Evolutionary conservation across 2,888 invertebrate genomes (phyloP), one percentile per base, ranked within the genome.

Genomic region (Geophilus truncorum): DNA sequence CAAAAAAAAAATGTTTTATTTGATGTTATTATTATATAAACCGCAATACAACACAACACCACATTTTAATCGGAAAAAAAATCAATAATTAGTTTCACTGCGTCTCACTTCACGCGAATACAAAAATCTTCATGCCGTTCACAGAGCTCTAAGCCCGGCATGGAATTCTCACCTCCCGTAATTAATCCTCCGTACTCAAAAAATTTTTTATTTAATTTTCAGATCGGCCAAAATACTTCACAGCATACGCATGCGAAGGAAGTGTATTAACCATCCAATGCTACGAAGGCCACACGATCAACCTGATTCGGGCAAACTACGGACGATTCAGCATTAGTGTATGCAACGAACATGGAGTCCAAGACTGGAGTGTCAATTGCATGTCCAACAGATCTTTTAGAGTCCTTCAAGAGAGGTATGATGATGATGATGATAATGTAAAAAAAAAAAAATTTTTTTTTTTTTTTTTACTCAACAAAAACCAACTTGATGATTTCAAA

Each of bases 351-450:
- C 94, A 95, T 86, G 96, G 96, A 83, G 93, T 95, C 88, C 95
- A 95, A n/a, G 95, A 96, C 85, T 97, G 96, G 96, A 95, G 95
- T 86, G 94, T 97, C 85, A 95, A 96, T 89, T 97, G 97, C 88
- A 95, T 95, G 93, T 94, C 96, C 81, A 92, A 93, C 78, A 93
- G 93, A 86, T 95, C 96, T 83, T 91, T 94, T 84, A 90, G 94
- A 83, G 95, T 96, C 83, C 91, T 97, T 83, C 94, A 94, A 88
- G 93, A 92, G 90, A 94, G 93, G 96, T 96, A 85, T 15, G 70
- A 28, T 70, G 12, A 40, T n/a, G 40, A 40, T 12, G 15, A n/a
- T 70, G 18, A 28, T 23, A 75, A 57, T 21, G 23, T 6, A 57
- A 57, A 57, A 57, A 57, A 23, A 57, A 57, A 57, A 57, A 57